Conservation (phyloP, 2,888 invertebrate genomes). For the Drymonia ruficornis region DNA sequence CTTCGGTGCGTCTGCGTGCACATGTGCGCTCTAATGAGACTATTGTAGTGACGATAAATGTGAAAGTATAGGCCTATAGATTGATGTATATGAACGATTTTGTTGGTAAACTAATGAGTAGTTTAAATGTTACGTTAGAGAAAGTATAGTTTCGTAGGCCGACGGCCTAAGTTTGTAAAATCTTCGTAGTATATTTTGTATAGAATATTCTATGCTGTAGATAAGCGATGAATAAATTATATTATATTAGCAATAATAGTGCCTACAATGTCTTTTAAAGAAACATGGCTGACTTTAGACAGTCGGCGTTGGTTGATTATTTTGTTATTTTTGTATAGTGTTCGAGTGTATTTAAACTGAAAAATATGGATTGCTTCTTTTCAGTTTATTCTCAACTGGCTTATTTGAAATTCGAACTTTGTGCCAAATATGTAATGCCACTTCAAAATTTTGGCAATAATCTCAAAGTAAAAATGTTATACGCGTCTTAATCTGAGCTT, state of each 20-base stretch:
- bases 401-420: constrained; percentile 54
- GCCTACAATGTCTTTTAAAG: constrained; percentile 81
- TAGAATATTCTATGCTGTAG: constrained; percentile 80
- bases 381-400: constrained; percentile 45
- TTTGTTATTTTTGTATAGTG: constrained; percentile 74
- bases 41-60: constrained; percentile 35
- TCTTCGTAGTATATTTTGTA: constrained; percentile 82
- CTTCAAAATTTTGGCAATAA: constrained; percentile 61
- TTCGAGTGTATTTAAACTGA: constrained; percentile 71
- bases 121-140: constrained; percentile 78
- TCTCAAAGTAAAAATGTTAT: constrained; percentile 45
- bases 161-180: constrained; percentile 74
- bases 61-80: constrained; percentile 40
- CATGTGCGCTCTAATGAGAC: constrained; percentile 34
- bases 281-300: constrained; percentile 57
- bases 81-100: constrained; percentile 38
- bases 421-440: constrained; percentile 75
- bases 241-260: constrained; percentile 84
- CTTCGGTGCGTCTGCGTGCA: constrained; percentile 25
- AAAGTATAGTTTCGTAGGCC: constrained; percentile 69
- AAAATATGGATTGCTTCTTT: constrained; percentile 51
- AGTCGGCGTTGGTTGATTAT: constrained; percentile 66
- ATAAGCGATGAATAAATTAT: constrained; percentile 78
- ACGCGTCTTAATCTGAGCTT: constrained; percentile 61
- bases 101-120: constrained; percentile 68